phyloP scores from a whole-genome alignment of 2,797 vertebrate genomes.

The Malacoraja senta region DNA sequence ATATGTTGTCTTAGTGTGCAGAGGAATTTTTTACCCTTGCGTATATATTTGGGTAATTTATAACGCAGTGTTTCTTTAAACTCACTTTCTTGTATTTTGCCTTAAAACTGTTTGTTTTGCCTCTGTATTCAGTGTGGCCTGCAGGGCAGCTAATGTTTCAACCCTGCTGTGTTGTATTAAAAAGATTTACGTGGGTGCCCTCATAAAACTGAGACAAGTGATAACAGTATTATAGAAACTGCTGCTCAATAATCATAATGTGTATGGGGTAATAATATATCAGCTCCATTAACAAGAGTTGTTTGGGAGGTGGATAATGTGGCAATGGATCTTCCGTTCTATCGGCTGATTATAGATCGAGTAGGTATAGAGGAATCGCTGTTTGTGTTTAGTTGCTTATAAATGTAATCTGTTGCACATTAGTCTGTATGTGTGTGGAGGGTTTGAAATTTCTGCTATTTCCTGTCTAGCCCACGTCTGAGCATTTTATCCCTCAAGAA shows the following conservation, averaged over 20 bases:
- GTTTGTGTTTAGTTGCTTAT: constrained; percentile 35
- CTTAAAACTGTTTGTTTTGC: not conserved
- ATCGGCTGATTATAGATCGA: not conserved
- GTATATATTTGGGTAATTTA: not conserved
- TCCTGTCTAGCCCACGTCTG: constrained; percentile 45
- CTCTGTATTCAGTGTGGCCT: not conserved
- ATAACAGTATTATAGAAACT: not conserved
- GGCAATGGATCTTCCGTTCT: not conserved
- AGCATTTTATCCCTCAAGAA: constrained; percentile 1
- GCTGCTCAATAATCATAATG: not conserved
- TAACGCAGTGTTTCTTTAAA: not conserved
- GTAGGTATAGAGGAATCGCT: not conserved
- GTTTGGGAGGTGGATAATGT: not conserved
- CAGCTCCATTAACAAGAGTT: not conserved
- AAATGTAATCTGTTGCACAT: constrained; percentile 45
- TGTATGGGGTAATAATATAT: not conserved
- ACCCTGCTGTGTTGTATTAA: not conserved
- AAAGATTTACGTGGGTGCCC: not conserved
- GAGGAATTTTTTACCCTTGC: not conserved
- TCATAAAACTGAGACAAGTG: not conserved
- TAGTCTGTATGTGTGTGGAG: constrained; percentile 41
- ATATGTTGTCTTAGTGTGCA: not conserved
- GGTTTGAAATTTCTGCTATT: constrained; percentile 40
- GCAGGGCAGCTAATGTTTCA: not conserved
- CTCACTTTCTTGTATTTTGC: not conserved